Percentiles rank a stretch among this genome's conserved stretches.
These are phyloP conservation scores for Benitochromis conjunctus DNA, from an alignment of 2,113 vertebrate species.

Conservation along the genomic window DNA sequence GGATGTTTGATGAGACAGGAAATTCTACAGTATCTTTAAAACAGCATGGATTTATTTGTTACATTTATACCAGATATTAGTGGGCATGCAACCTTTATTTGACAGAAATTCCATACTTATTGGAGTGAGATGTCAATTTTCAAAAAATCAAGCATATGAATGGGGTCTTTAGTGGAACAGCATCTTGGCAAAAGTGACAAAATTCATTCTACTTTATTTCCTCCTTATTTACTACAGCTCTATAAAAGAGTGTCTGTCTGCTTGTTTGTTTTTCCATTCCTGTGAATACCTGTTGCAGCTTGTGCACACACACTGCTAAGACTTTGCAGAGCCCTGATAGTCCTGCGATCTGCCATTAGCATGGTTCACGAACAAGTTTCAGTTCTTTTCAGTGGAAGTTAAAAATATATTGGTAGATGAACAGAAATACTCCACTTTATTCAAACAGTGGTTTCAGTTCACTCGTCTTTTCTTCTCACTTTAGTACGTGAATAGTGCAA, in stretches of 20 bases:
- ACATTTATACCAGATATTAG: background rate
- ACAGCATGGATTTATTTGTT: background rate
- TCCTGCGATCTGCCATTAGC: background rate
- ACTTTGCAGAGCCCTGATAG: background rate
- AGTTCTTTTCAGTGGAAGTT: background rate
- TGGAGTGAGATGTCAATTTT: background rate
- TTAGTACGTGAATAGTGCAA: background rate
- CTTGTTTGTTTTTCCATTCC: conserved; percentile 7
- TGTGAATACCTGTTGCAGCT: background rate
- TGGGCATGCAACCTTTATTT: background rate
- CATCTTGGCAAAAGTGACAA: background rate
- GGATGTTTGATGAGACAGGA: background rate
- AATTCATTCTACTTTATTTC: background rate
- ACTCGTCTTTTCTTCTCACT: background rate
- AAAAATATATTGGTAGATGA: background rate
- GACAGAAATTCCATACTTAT: background rate
- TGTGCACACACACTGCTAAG: background rate
- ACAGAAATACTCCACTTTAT: background rate
- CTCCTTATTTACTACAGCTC: background rate
- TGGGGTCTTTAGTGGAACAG: background rate
- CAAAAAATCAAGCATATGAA: background rate
- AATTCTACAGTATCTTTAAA: background rate
- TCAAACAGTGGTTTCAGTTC: background rate
- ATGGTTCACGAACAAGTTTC: background rate
- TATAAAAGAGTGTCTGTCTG: background rate